Base-by-base conservation (phyloP, 2,113 vertebrate species). In the Phylloscopus trochilus region DNA sequence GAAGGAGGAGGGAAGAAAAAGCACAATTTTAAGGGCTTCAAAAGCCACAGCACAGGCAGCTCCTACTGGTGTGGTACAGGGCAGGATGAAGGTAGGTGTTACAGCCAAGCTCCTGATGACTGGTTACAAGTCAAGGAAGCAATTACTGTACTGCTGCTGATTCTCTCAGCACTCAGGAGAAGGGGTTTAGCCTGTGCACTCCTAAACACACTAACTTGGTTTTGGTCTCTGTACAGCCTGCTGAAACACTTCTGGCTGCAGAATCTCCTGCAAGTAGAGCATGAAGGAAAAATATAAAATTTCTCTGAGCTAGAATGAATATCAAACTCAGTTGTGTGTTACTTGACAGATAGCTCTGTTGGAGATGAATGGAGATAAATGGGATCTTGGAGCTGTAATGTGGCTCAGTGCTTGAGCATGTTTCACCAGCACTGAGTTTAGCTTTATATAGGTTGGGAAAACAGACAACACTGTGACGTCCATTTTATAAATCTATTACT, bases 401-500 rank as follows among this genome's bases (percentile, higher is more conserved):
- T 66, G 39, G 43, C 51, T 92, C 47, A 63, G 72, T 59, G n/a
- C 75, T 56, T 63, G 64, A 68, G 64, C 13, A 5, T n/a, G 10
- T 93, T 95, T 93, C 51, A 62, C 41, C 56, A 73, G 55, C 47
- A 72, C 59, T 33, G 53, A 62, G 10, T 75, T 91, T 64, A 90
- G 44, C 79, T 95, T 90, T 94, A 83, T 78, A 79, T 90, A 87
- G 74, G 27, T 62, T 67, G 22, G 41, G 26, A 83, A 80, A 77
- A 58, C 15, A 63, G 67, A 49, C 39, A 74, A 58, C 16, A 58
- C 39, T 43, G 27, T 82, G 75, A 80, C 0, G 4, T 93, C 88
- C 72, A 41, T 75, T 95, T 92, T 78, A 73, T 81, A 94, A 86
- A 74, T 46, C 39, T 88, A 51, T 90, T 90, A 46, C 41, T 69